Conservation (phyloP, 92 coral and sea anemone species). For the Epizoanthus scotinus region DNA sequence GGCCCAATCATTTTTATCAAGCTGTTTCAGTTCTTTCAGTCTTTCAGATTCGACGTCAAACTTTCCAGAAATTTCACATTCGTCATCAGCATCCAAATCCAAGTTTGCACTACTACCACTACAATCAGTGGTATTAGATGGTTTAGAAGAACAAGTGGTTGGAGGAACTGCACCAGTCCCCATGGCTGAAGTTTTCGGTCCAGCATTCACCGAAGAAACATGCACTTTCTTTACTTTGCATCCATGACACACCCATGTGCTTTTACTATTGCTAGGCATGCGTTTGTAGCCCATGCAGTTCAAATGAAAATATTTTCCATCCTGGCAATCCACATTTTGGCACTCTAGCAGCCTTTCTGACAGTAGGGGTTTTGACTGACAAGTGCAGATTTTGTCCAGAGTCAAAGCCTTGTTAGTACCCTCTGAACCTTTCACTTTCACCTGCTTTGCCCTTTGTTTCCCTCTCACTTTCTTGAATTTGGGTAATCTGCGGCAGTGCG, state of each 20-base stretch:
- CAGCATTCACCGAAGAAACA: background rate
- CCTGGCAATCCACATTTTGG: conserved; percentile 54
- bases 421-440: background rate
- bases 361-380: conserved; percentile 43
- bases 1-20: conserved; percentile 38
- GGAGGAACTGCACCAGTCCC: background rate
- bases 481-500: conserved; percentile 54
- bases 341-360: conserved; percentile 70
- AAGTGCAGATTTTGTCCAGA: conserved; percentile 58
- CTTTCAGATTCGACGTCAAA: conserved; percentile 29
- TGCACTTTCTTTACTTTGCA: conserved; percentile 2
- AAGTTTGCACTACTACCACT: conserved; percentile 31
- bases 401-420: conserved; percentile 35
- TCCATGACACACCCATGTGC: conserved; percentile 61
- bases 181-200: background rate
- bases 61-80: conserved; percentile 34
- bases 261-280: conserved; percentile 67
- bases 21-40: conserved; percentile 36
- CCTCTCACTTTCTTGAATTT: conserved; percentile 46
- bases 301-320: conserved; percentile 73
- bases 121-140: conserved; percentile 46
- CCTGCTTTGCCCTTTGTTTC: background rate
- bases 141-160: conserved; percentile 52
- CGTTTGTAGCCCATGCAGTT: conserved; percentile 61
- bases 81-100: conserved; percentile 47